phyloP scores from a whole-genome alignment of 2,797 vertebrate species.

The Poeciliopsis infans region DNA sequence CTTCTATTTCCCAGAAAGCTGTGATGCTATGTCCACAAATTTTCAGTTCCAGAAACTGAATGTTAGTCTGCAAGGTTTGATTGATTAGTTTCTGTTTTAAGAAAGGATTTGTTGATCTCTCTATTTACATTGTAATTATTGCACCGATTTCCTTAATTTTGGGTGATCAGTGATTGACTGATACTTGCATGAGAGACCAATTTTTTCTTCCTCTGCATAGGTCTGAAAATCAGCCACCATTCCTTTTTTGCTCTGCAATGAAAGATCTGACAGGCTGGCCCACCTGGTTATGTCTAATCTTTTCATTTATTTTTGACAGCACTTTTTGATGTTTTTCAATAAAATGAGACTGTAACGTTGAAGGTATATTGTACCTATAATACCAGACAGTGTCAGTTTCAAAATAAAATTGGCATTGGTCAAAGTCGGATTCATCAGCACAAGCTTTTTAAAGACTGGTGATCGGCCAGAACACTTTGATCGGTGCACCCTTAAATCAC shows the following conservation, averaged over 20 bases:
- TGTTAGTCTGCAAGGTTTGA: neutral
- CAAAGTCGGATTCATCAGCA: neutral
- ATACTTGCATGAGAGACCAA: neutral
- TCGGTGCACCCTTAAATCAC: neutral
- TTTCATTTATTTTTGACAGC: neutral
- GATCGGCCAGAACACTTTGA: neutral
- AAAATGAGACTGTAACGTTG: neutral
- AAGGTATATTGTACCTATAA: neutral
- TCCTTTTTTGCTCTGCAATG: neutral
- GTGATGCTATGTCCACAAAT: neutral
- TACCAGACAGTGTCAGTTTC: neutral
- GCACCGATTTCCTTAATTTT: neutral
- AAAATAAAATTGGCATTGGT: neutral
- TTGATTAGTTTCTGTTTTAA: neutral
- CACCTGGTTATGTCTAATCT: neutral
- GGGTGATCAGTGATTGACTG: neutral
- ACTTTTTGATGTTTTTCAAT: neutral
- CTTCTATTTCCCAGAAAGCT: neutral
- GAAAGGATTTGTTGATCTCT: neutral
- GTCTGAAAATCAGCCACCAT: neutral
- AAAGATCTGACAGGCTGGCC: neutral
- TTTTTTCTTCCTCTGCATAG: neutral
- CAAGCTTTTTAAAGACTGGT: neutral
- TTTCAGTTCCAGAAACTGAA: neutral
- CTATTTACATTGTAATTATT: neutral